Evolutionary conservation across 1,140 invertebrate genomes (phyloP), one percentile per base, ranked within the genome.

Genomic region (Rhysida immarginata): DNA sequence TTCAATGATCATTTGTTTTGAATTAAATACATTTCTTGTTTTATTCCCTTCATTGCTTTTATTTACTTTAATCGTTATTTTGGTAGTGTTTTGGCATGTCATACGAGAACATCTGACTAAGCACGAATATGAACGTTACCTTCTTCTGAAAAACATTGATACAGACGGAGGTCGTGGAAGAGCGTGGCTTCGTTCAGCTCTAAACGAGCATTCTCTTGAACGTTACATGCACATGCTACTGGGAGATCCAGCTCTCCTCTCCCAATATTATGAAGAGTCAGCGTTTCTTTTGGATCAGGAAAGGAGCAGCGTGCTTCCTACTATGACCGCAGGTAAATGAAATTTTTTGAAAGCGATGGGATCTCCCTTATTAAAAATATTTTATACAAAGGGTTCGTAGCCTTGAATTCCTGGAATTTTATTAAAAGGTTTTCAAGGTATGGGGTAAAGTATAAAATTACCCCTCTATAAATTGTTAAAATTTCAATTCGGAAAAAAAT

Each of bases 191-290:
- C 71, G 91, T 63, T 83, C 87, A 29, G 74, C 85, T 24, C 72
- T 94, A 11, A 94, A 94, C 76, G 91, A 95, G 70, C 77, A 84
- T 63, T 89, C 86, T 1, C 72, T 95, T 18, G 88, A 92, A 71
- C 78, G 87, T 66, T 87, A 79, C 62, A 76, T 91, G 61, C 80
- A 85, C 65, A 80, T 81, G 65, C 76, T 92, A 58, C 71, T 90
- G 24, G 77, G 77, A 62, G 81, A 83, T 64, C 61, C 69, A 21
- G 73, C 76, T 5, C 71, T 80, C 42, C 64, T 89, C 43, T 71
- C 74, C 56, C 77, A 80, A 55, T 85, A 82, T 75, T 95, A 92
- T 72, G 85, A 92, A 69, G 78, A 83, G 54, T 87, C 84, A 78
- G 82, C 90, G 45, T 81, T 92, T 63, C 68, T 92, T 23, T 66